Evolutionary conservation across 2,113 vertebrate species (phyloP), one percentile per base, ranked within the genome.

Genomic region (Tretioscincus oriximinensis): DNA sequence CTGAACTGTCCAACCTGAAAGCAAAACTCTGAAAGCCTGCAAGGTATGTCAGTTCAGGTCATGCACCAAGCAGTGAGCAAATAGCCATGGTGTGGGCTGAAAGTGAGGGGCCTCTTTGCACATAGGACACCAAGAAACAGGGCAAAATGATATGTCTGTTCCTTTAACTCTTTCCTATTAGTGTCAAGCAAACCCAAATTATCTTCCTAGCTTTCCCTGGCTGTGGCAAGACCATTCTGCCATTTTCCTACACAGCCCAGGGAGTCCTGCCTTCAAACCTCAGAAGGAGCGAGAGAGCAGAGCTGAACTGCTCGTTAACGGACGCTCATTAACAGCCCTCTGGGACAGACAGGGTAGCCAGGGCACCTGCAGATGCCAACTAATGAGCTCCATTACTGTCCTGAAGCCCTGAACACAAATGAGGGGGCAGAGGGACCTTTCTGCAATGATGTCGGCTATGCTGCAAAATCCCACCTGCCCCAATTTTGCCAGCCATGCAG

Each of bases 351-450:
- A 87, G 86, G 89, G 90, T 84, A 92, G 89, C 87, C 29, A 24
- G 90, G 93, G 93, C 94, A 94, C 94, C 94, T 95, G 94, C 94
- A 93, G 92, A 92, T 92, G 81, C 68, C 80, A 11, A 65, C 81
- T 94, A 95, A 95, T 95, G 94, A 95, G 93, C 94, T 90, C 91
- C 92, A 81, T 91, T 85, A 66, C 90, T 86, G 87, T 88, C 90
- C 84, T 90, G 83, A 84, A 74, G 93, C 90, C 92, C 86, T 69
- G 66, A 84, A 84, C 85, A 78, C 82, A 78, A 69, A 77, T 2
- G 77, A 84, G 75, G 86, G 85, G 85, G 70, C 73, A 80, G 68
- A 35, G 61, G 69, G 65, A 67, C 76, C 29, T n/a, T 28, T 70
- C 45, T 21, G 1, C 66, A 24, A 22, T 7, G 45, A 71, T 41